Evolutionary conservation across 1,140 invertebrate genomes (phyloP).

Genomic region (Hesperophylax magnus): DNA sequence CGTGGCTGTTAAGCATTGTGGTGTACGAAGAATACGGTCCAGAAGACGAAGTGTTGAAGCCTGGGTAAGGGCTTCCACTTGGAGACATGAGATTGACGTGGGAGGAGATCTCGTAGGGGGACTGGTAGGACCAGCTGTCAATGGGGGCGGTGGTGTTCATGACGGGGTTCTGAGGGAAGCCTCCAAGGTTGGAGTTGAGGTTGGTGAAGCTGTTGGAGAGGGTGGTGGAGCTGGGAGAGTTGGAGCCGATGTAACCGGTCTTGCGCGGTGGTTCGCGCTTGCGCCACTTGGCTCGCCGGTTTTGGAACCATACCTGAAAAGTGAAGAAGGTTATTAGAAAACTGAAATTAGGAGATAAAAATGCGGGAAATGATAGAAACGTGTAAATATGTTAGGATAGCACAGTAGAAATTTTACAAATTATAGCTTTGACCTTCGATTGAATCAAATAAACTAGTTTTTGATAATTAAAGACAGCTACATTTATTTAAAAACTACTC

Average conservation of each 20-base stretch:
- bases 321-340: conserved; percentile 12
- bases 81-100: conserved; percentile 80
- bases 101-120: conserved; percentile 81
- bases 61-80: conserved; percentile 77
- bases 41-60: conserved; percentile 69
- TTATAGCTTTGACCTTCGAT: too few relatives aligned
- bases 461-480: too few relatives aligned
- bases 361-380: too few relatives aligned
- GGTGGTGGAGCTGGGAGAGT: conserved; percentile 72
- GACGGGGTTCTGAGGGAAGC: conserved; percentile 76
- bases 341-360: background rate
- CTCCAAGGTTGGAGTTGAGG: conserved; percentile 76
- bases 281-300: conserved; percentile 96
- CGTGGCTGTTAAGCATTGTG: conserved; percentile 78
- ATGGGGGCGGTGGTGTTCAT: conserved; percentile 75
- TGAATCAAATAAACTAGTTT: too few relatives aligned
- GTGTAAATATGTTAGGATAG: too few relatives aligned
- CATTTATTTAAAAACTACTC: too few relatives aligned
- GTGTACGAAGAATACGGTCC: conserved; percentile 74
- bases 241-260: conserved; percentile 83
- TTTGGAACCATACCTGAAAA: conserved; percentile 79
- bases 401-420: too few relatives aligned
- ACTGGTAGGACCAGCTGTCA: conserved; percentile 84
- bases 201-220: conserved; percentile 75
- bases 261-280: conserved; percentile 98